Percentiles rank a stretch among this genome's conserved stretches.
Conservation (phyloP, 2,797 vertebrate species). For the Channa striata region DNA sequence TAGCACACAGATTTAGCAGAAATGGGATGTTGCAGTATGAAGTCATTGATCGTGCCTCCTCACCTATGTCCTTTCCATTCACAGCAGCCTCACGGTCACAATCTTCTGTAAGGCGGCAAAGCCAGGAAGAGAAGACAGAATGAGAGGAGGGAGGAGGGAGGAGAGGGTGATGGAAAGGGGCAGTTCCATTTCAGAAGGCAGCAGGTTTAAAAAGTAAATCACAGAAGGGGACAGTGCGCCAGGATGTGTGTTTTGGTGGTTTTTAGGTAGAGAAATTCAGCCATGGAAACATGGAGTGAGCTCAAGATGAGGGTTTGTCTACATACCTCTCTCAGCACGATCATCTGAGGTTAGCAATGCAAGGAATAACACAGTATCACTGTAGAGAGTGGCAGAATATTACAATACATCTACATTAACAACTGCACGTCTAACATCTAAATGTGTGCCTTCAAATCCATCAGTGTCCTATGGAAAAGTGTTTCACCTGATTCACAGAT, state of each 20-base stretch:
- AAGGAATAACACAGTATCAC: slow-evolving; percentile 82
- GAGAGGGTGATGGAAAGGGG: slow-evolving; percentile 8
- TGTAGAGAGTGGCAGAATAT: slow-evolving; percentile 39
- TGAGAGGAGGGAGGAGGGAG: slow-evolving; percentile 52
- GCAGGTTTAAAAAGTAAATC: slow-evolving; percentile 13
- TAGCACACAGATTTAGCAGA: slow-evolving; percentile 39
- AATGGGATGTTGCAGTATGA: slow-evolving; percentile 34
- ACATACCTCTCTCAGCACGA: slow-evolving; percentile 92
- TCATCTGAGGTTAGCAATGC: slow-evolving; percentile 90
- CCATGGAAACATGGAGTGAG: slow-evolving; percentile 7
- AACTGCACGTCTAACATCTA: too few relatives aligned
- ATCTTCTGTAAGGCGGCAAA: slow-evolving; percentile 86
- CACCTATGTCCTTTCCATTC: slow-evolving; percentile 92
- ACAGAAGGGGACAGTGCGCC: neutral
- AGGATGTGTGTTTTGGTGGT: neutral
- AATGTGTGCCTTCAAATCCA: neutral
- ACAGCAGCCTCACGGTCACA: slow-evolving; percentile 89
- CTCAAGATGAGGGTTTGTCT: slow-evolving; percentile 18
- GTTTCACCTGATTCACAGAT: too few relatives aligned
- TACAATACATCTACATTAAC: slow-evolving; percentile 6
- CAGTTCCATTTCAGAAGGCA: slow-evolving; percentile 17
- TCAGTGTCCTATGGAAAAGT: neutral
- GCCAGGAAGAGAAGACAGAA: slow-evolving; percentile 53
- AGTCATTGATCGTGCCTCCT: slow-evolving; percentile 65
- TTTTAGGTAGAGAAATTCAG: slow-evolving; percentile 5